phyloP scores from a whole-genome alignment of 2,797 vertebrate species.

The Acipenser ruthenus region DNA sequence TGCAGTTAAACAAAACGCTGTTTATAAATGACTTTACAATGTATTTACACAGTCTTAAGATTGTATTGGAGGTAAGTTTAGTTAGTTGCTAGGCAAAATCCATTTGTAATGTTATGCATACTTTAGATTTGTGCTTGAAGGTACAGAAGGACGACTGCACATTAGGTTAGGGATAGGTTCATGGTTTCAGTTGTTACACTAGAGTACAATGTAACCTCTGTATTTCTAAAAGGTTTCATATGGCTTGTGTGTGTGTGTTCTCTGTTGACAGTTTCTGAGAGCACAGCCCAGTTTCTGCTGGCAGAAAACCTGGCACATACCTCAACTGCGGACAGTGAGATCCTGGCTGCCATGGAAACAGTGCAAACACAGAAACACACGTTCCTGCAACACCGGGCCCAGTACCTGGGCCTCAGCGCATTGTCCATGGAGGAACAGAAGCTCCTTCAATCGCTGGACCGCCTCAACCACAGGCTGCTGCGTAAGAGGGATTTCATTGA shows the following conservation, averaged over 20 bases:
- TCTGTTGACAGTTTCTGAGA: slow-evolving; percentile 57
- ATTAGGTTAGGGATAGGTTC: too few species aligned
- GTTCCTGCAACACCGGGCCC: slow-evolving; percentile 25
- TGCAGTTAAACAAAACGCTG: too few species aligned
- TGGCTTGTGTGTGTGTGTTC: not conserved
- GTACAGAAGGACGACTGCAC: too few species aligned
- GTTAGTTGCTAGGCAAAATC: not conserved
- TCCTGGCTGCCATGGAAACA: slow-evolving; percentile 46
- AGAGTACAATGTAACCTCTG: not conserved
- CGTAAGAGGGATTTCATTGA: slow-evolving; percentile 41
- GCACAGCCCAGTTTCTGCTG: slow-evolving; percentile 50
- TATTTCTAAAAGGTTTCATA: not conserved
- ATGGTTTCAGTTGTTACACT: not conserved
- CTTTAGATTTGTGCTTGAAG: not conserved
- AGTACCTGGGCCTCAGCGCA: slow-evolving; percentile 28
- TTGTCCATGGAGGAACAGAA: slow-evolving; percentile 75
- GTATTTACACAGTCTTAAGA: too few species aligned
- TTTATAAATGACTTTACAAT: too few species aligned
- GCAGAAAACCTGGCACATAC: slow-evolving; percentile 49
- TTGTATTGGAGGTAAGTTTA: too few species aligned
- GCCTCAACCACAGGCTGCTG: slow-evolving; percentile 49
- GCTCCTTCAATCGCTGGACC: slow-evolving; percentile 68
- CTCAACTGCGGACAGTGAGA: slow-evolving; percentile 41
- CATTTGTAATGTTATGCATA: not conserved
- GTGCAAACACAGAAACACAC: slow-evolving; percentile 37